Evolutionary conservation across 2,113 vertebrate species (phyloP).

Genomic region (Mustelus asterias): DNA sequence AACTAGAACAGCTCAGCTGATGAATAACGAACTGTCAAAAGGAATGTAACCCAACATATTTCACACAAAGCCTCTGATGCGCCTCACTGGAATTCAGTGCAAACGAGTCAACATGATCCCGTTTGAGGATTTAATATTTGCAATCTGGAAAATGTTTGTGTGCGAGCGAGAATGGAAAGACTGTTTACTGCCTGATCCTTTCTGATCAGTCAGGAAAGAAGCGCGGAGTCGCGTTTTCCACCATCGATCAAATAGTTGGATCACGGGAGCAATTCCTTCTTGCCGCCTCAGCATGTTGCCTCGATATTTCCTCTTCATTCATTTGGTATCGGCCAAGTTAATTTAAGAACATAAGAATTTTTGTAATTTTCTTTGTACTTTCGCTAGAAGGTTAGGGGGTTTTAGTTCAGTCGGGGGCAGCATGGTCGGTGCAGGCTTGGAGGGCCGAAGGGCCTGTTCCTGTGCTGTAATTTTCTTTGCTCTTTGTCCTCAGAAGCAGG

Average conservation of each 20-base stretch:
- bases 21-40: slow-evolving; percentile 1
- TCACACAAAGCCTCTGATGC: neutral
- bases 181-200: neutral
- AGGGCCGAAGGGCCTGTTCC: too few relatives aligned
- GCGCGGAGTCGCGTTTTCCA: neutral
- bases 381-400: too few relatives aligned
- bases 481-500: too few relatives aligned
- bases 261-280: neutral
- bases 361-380: too few relatives aligned
- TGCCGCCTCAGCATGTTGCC: neutral
- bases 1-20: neutral
- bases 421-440: too few relatives aligned
- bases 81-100: neutral
- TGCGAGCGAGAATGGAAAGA: neutral
- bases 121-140: neutral
- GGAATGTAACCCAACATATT: neutral
- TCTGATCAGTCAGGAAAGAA: neutral
- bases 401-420: too few relatives aligned
- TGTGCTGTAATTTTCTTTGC: too few relatives aligned
- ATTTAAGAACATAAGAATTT: too few relatives aligned
- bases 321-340: neutral
- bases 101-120: neutral
- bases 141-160: neutral
- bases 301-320: neutral
- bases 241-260: neutral